phyloP scores from a whole-genome alignment of 2,113 vertebrate species.

The Ibidorhyncha struthersii region DNA sequence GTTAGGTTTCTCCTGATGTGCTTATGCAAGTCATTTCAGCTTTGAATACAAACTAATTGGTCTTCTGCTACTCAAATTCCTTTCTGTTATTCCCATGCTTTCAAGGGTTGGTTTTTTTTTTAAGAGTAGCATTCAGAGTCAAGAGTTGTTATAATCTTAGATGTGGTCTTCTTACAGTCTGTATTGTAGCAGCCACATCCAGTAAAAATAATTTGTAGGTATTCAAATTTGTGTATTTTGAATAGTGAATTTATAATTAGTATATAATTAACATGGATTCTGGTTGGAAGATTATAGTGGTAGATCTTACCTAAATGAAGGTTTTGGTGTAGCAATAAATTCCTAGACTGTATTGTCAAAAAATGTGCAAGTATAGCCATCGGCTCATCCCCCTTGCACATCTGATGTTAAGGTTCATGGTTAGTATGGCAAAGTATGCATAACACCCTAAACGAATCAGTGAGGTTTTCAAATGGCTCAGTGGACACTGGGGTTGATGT shows the following conservation, averaged over 20 bases:
- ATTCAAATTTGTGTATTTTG: not conserved
- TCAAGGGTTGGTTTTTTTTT: not conserved
- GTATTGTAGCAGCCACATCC: not conserved
- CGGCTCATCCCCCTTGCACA: not conserved
- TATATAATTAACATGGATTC: not conserved
- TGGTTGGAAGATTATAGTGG: not conserved
- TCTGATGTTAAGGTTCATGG: not conserved
- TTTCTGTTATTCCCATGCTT: not conserved
- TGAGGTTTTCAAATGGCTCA: not conserved
- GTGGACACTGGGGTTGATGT: not conserved
- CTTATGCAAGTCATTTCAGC: constrained; percentile 4
- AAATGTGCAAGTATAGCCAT: rapidly evolving
- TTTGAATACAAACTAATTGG: not conserved
- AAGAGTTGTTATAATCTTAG: not conserved
- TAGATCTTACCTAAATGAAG: not conserved
- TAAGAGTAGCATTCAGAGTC: not conserved
- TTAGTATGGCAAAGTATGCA: not conserved
- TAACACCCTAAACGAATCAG: not conserved
- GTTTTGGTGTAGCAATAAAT: not conserved
- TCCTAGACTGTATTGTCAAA: not conserved
- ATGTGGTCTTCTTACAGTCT: not conserved
- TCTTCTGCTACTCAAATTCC: not conserved
- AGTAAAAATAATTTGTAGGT: not conserved
- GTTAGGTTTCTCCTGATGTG: not conserved
- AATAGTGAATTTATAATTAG: not conserved